A percentile compares a stretch with the other conserved stretches of the same genome.
Evolutionary conservation across 2,797 vertebrate species (phyloP).

Genomic region (Sebastes itinus): DNA sequence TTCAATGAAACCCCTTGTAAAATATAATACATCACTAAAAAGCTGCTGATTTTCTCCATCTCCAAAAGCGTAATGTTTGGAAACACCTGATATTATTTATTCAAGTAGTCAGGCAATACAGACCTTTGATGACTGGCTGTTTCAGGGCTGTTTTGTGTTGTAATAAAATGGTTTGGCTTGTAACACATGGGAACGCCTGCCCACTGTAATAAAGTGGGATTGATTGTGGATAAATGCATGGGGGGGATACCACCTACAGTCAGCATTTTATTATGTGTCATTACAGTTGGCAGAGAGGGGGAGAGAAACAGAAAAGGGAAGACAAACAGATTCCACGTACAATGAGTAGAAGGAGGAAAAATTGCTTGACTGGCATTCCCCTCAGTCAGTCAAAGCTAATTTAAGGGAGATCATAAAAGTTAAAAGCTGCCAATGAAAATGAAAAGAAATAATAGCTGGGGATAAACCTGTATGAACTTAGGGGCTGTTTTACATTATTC

Average conservation of each 20-base stretch:
- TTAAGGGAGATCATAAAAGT: not conserved
- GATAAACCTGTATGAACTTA: not conserved
- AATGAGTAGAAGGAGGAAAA: not conserved
- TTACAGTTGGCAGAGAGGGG: slow-evolving; percentile 1
- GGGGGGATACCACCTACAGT: not conserved
- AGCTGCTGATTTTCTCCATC: no score
- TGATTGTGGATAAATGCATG: slow-evolving; percentile 2
- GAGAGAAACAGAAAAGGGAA: not conserved
- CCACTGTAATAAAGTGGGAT: not conserved
- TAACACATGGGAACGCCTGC: not conserved
- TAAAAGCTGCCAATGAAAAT: slow-evolving; percentile 6
- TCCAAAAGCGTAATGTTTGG: no score
- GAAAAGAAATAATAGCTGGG: not conserved
- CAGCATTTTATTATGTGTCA: not conserved
- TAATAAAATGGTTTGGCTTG: not conserved
- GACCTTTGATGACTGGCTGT: not conserved
- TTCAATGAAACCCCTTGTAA: no score
- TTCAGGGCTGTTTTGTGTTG: not conserved
- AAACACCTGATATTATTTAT: not conserved
- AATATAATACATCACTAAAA: no score
- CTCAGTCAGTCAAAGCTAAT: not conserved
- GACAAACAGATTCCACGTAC: not conserved
- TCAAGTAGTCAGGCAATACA: not conserved
- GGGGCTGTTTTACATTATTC: not conserved
- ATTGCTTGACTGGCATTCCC: not conserved